Conservation (phyloP, 2,797 vertebrate species). For the Anguilla megastoma region DNA sequence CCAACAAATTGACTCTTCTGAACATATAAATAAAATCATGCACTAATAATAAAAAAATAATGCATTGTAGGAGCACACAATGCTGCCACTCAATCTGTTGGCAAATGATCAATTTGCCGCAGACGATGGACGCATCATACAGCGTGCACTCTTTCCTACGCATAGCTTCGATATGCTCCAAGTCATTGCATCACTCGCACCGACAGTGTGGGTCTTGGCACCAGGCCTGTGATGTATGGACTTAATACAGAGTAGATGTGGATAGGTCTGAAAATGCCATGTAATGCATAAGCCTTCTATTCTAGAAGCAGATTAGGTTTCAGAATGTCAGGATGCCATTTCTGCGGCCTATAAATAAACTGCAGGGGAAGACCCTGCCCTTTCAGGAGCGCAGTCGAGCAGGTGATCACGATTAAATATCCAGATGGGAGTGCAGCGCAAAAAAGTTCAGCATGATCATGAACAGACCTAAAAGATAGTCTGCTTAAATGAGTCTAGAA, state of each 20-base stretch:
- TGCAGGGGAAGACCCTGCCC: not conserved
- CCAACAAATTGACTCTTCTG: not conserved
- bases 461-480: not conserved
- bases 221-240: not conserved
- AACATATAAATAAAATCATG: not conserved
- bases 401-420: not conserved
- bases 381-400: not conserved
- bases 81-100: not conserved
- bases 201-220: not conserved
- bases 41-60: not conserved
- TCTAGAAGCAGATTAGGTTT: slow-evolving; percentile 5
- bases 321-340: not conserved
- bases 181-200: not conserved
- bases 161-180: not conserved
- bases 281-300: slow-evolving; percentile 9
- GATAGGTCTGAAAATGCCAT: not conserved
- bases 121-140: not conserved
- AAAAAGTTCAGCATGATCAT: not conserved
- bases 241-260: not conserved
- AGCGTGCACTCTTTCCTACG: not conserved
- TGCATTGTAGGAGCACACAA: not conserved
- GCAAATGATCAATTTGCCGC: not conserved
- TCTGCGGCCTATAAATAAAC: not conserved
- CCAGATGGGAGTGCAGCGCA: not conserved
- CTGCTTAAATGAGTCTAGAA: not conserved